Conservation (phyloP, 2,797 vertebrate genomes). For the Botia kubotai region DNA sequence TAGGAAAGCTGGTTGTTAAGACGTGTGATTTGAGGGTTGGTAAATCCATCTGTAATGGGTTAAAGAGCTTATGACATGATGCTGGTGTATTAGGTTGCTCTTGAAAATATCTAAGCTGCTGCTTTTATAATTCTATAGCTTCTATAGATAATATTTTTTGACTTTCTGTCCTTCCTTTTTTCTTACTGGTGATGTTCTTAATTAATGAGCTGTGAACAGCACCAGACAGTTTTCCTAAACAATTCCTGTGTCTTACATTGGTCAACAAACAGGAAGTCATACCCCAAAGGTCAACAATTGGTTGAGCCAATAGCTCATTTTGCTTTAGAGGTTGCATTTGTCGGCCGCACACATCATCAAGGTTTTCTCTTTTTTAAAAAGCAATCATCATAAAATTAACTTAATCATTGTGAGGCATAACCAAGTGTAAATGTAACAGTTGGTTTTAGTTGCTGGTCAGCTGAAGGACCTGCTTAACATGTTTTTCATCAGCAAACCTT, state of each 20-base stretch:
- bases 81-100: slow-evolving; percentile 16
- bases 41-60: slow-evolving; percentile 41
- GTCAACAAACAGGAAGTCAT: neutral
- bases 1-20: slow-evolving; percentile 30
- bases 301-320: neutral
- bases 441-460: too few relatives aligned
- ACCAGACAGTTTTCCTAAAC: neutral
- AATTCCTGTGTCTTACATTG: neutral
- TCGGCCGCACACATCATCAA: too few relatives aligned
- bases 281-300: neutral
- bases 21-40: slow-evolving; percentile 39
- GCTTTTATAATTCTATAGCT: slow-evolving; percentile 12
- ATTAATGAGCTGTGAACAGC: neutral
- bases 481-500: neutral
- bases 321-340: neutral
- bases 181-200: neutral
- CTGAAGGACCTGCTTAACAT: neutral
- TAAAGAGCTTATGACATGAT: slow-evolving; percentile 46
- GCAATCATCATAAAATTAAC: too few relatives aligned
- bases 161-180: neutral
- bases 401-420: too few relatives aligned
- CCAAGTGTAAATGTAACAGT: too few relatives aligned
- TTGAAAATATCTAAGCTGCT: slow-evolving; percentile 15
- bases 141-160: slow-evolving; percentile 4
- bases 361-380: too few relatives aligned